phyloP scores from a whole-genome alignment of 2,888 invertebrate genomes.

The Mallateleia sp. region DNA sequence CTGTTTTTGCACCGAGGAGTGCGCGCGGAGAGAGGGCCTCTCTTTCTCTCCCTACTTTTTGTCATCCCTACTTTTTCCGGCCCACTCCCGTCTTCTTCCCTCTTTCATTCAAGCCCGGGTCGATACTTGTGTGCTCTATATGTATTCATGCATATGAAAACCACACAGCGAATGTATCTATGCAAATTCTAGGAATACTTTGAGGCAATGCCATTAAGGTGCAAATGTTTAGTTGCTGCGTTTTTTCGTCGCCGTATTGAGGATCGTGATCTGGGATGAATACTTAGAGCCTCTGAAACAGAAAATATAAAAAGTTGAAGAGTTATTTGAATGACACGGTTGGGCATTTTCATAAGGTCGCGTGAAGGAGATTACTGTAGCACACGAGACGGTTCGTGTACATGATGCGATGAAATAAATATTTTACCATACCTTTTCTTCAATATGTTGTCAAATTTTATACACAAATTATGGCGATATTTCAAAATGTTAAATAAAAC shows the following conservation, averaged over 20 bases:
- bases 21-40: constrained; percentile 13
- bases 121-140: constrained; percentile 72
- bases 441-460: background rate
- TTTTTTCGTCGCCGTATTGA: constrained; percentile 25
- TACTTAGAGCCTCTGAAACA: background rate
- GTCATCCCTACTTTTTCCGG: constrained; percentile 62
- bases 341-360: constrained; percentile 13
- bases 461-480: background rate
- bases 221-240: constrained; percentile 50
- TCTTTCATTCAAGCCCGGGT: constrained; percentile 67
- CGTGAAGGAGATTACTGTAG: constrained; percentile 24
- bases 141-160: constrained; percentile 72
- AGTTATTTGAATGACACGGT: constrained; percentile 19
- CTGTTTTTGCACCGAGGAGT: constrained; percentile 14
- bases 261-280: background rate
- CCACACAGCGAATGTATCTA: constrained; percentile 58
- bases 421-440: constrained; percentile 4
- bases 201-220: constrained; percentile 59
- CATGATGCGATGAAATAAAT: constrained; percentile 20
- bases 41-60: constrained; percentile 52
- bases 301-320: background rate
- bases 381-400: background rate
- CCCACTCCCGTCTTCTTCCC: constrained; percentile 57
- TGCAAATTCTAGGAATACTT: constrained; percentile 69
- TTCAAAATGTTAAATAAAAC: constrained; percentile 16